Evolutionary conservation across 2,888 invertebrate genomes (phyloP).

Genomic region (Pherbina coryleti): DNA sequence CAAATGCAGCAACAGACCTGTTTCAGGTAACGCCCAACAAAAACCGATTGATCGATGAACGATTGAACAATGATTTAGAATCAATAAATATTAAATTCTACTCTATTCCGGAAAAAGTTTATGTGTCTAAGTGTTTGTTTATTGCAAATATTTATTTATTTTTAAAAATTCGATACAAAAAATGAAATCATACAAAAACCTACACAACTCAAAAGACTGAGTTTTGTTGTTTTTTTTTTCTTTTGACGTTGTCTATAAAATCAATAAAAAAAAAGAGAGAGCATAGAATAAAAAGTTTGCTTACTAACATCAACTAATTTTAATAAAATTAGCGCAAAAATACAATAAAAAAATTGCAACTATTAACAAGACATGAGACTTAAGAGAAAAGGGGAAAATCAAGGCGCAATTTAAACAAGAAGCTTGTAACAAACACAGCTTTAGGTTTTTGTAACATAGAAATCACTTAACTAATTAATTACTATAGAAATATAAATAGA

Average conservation of each 20-base stretch:
- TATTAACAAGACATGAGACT: constrained; percentile 28
- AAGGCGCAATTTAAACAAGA: no score
- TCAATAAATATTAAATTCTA: no score
- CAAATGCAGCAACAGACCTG: no score
- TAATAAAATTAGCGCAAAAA: constrained; percentile 7
- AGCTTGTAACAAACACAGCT: constrained; percentile 20
- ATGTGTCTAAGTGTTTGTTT: not conserved
- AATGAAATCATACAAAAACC: constrained; percentile 5
- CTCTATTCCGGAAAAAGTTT: no score
- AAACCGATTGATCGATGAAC: no score
- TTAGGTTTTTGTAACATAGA: constrained; percentile 1
- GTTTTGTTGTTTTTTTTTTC: not conserved
- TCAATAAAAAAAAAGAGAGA: not conserved
- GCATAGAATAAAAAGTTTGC: not conserved
- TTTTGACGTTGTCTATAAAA: not conserved
- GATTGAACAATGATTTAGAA: no score
- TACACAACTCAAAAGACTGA: not conserved
- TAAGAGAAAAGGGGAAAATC: not conserved
- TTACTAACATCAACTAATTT: constrained; percentile 17
- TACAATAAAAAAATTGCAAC: constrained; percentile 3
- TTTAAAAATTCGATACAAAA: constrained; percentile 28
- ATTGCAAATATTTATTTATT: constrained; percentile 22
- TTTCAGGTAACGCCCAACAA: no score
- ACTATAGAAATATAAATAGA: constrained; percentile 16
- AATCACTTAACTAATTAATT: constrained; percentile 32